These are phyloP conservation scores for Microdon myrmicae DNA, from an alignment of 2,888 invertebrate genomes.

Conservation along the genomic window DNA sequence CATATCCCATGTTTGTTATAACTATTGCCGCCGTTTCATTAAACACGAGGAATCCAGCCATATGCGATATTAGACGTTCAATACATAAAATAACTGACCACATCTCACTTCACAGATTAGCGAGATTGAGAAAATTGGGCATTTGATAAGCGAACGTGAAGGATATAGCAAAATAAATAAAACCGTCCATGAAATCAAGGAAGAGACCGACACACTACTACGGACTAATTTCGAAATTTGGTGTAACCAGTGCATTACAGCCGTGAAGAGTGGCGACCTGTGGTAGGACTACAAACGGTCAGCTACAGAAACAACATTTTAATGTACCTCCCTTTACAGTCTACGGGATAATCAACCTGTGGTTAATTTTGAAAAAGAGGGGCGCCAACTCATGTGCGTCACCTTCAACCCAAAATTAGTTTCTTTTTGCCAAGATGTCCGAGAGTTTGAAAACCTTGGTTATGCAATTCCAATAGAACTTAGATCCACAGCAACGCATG, in stretches of 20 bases:
- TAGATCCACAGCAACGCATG: constrained; percentile 76
- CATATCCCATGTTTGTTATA: too few relatives aligned
- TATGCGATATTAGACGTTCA: neutral
- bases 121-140: constrained; percentile 65
- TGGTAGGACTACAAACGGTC: constrained; percentile 55
- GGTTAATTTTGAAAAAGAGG: constrained; percentile 77
- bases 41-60: too few relatives aligned
- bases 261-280: constrained; percentile 64
- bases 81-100: neutral
- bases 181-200: constrained; percentile 64
- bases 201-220: constrained; percentile 64
- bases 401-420: constrained; percentile 90
- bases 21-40: too few relatives aligned
- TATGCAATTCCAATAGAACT: constrained; percentile 81
- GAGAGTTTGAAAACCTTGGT: constrained; percentile 85
- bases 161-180: constrained; percentile 65
- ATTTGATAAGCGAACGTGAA: constrained; percentile 64
- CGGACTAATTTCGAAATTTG: constrained; percentile 66
- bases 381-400: constrained; percentile 83
- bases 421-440: constrained; percentile 85
- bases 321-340: constrained; percentile 58
- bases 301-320: too few relatives aligned
- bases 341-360: constrained; percentile 79
- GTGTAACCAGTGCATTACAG: constrained; percentile 64
- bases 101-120: constrained; percentile 55